Percentiles rank a stretch among this genome's conserved stretches.
Evolutionary conservation across 2,113 vertebrate species (phyloP).

Genomic region (Engraulis encrasicolus): DNA sequence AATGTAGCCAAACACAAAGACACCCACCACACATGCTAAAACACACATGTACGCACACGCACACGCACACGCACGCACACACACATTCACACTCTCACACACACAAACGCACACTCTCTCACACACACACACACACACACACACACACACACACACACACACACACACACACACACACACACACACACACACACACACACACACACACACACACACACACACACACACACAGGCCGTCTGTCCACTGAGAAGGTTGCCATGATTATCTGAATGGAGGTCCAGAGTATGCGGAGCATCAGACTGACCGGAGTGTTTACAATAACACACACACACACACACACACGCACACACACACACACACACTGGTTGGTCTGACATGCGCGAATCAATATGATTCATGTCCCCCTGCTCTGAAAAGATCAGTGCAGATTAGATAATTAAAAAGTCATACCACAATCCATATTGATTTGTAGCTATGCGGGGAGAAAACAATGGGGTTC

Average conservation of each 20-base stretch:
- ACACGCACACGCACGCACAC: too few species aligned
- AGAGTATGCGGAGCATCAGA: background rate
- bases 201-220: background rate
- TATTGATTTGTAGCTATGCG: background rate
- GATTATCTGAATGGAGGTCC: background rate
- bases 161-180: background rate
- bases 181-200: background rate
- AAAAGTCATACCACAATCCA: constrained; percentile 10
- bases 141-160: background rate
- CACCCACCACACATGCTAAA: background rate
- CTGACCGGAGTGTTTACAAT: background rate
- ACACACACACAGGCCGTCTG: background rate
- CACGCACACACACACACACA: too few species aligned
- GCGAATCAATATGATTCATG: background rate
- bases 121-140: background rate
- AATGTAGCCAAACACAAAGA: background rate
- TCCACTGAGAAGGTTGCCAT: background rate
- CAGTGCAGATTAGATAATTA: background rate
- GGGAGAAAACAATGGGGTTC: background rate
- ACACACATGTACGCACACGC: too few species aligned
- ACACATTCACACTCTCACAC: too few species aligned
- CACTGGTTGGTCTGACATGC: too few species aligned
- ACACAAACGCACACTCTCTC: too few species aligned
- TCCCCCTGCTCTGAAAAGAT: background rate
- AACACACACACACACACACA: too few species aligned